Evolutionary conservation across 2,888 invertebrate genomes (phyloP), one percentile per base, ranked within the genome.

Genomic region (Drosophila paramelanica): DNA sequence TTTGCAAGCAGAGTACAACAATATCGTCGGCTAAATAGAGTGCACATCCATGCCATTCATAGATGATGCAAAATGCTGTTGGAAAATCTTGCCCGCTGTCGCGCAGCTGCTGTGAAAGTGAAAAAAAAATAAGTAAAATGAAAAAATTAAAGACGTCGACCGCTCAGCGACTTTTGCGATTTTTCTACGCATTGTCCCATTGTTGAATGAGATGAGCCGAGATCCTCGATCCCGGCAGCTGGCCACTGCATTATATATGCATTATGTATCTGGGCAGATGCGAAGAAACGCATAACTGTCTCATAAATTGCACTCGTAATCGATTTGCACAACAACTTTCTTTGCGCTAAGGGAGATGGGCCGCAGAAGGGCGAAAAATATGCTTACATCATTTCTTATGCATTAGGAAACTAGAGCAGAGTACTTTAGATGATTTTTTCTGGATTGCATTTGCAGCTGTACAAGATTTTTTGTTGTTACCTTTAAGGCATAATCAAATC

Each of bases 301-400:
- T 68, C 86, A 88, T 83, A 85, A 88, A 83, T 88, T 82, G 79
- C 75, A 68, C 67, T 65, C 59, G 70, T 64, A 66, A 87, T 80
- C 66, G 75, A 72, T 75, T 77, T 68, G 67, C 57, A 57, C 58
- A 61, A 56, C 55, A 61, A 53, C 38, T 47, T 52, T 57, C 41
- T 11, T 46, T 20, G 36, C 33, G 17, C 39, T 14, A 8, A n/a
- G 13, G 20, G 39, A 50, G 45, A 38, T 56, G 57, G 42, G 41
- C 43, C 31, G 13, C 36, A 62, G 51, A 33, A 46, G 13, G 43
- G n/a, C 6, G 33, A 33, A 60, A 67, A 58, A 31, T 53, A 20
- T 25, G 56, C 43, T 62, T 66, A 60, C 65, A 66, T 77, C 51
- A 86, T 83, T 83, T 68, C 62, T 61, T 69, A 58, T 74, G 72